phyloP scores from a whole-genome alignment of 2,888 invertebrate genomes.

The Petrolisthes cinctipes region DNA sequence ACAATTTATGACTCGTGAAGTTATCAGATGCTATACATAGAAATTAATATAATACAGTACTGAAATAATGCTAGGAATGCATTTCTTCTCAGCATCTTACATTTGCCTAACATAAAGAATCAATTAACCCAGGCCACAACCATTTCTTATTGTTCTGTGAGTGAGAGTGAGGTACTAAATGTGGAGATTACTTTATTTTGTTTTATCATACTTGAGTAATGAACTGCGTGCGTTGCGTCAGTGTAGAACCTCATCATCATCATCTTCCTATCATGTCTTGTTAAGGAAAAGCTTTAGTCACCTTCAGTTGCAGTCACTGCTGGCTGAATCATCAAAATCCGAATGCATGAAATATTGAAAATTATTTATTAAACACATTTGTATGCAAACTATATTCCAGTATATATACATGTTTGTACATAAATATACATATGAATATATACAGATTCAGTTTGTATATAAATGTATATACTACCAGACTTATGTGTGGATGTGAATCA shows the following conservation, averaged over 20 bases:
- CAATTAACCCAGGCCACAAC: conserved; percentile 49
- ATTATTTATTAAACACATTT: conserved; percentile 12
- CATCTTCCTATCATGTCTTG: conserved; percentile 47
- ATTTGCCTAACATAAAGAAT: conserved; percentile 55
- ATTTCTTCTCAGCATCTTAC: conserved; percentile 59
- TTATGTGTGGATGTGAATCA: conserved; percentile 17
- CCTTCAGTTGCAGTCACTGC: conserved; percentile 38
- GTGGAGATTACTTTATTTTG: conserved; percentile 21
- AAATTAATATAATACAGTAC: conserved; percentile 45
- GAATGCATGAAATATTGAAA: conserved; percentile 34
- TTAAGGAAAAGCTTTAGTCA: conserved; percentile 23
- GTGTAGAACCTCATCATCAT: conserved; percentile 44
- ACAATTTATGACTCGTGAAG: conserved; percentile 59
- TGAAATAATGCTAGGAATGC: conserved; percentile 54
- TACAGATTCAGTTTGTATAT: conserved; percentile 15
- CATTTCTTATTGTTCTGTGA: conserved; percentile 44
- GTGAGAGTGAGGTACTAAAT: conserved; percentile 20
- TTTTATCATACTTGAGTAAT: conserved; percentile 28
- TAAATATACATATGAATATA: conserved; percentile 44
- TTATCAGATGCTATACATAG: conserved; percentile 57
- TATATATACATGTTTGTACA: conserved; percentile 31
- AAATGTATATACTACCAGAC: conserved; percentile 15
- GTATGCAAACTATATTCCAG: conserved; percentile 35
- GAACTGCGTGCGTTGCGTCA: conserved; percentile 32
- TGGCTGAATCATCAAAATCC: conserved; percentile 54